Evolutionary conservation across 2,888 invertebrate genomes (phyloP), one percentile per base, ranked within the genome.

Genomic region (Drosophila bunnanda): DNA sequence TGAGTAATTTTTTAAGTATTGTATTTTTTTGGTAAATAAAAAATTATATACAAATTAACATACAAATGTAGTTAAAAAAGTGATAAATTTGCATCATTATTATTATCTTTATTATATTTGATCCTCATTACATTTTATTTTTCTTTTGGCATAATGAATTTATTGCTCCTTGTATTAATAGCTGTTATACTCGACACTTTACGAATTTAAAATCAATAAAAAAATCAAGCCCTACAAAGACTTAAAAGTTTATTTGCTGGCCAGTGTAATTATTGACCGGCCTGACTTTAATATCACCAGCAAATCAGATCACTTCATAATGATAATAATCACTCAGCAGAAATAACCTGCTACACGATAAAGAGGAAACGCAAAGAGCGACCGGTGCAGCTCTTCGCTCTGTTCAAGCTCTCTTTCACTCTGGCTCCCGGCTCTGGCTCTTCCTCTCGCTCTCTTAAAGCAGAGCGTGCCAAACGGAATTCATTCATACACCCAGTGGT

Each of bases 401-500:
- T 20, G 32, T 5, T 50, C 32, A 15, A 34, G 4, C 13, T 38
- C 54, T 60, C 34, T 57, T 57, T 59, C 20, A n/a, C 4, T 13
- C 52, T 34, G 28, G 38, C 48, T 28, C 12, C 17, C 34, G 13
- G 17, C 7, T 30, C 50, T 57, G 56, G 53, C 46, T 73, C 41
- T 20, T n/a, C n/a, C 50, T 73, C 73, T 71, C 74, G 73, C 73
- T 62, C 71, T 71, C 71, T 71, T 71, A 73, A 62, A 46, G 20
- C 70, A 72, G 70, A 70, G 70, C 72, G 70, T 70, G 70, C 70
- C 71, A 73, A 53, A 34, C 30, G 39, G 75, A 82, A 85, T 88
- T 82, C 82, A 82, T 82, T 82, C 88, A 82, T 88, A 72, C 68
- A 13, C 41, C 66, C 72, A 38, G 54, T 57, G 34, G 43, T 34